A percentile compares a stretch with the other conserved stretches of the same genome.
These are phyloP conservation scores for Geophilus truncorum DNA, from an alignment of 2,888 invertebrate species.

Conservation along the genomic window DNA sequence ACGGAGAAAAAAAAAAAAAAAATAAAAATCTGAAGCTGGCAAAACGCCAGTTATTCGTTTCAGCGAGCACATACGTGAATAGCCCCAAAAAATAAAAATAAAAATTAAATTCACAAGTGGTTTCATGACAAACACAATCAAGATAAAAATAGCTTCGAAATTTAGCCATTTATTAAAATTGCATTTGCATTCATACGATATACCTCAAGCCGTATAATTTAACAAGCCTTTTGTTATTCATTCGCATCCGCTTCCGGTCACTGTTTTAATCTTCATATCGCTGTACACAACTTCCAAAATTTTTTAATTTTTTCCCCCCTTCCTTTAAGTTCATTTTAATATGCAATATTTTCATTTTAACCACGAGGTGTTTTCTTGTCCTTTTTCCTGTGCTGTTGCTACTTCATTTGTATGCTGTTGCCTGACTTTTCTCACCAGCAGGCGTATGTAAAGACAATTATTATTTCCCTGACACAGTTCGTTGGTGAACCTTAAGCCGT, in stretches of 20 bases:
- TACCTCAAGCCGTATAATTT: background rate
- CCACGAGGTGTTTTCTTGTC: background rate
- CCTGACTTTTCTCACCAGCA: constrained; percentile 22
- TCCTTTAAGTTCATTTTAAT: no score
- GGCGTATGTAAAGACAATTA: constrained; percentile 24
- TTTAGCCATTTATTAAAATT: background rate
- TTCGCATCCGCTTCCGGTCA: constrained; percentile 18
- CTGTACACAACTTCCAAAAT: background rate
- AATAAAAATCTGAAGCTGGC: background rate
- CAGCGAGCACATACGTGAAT: no score
- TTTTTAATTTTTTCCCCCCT: background rate
- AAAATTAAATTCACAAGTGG: background rate
- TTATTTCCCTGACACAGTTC: constrained; percentile 23
- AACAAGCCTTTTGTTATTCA: constrained; percentile 10
- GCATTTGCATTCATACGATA: background rate
- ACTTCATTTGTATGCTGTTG: background rate
- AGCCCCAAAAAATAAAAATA: background rate
- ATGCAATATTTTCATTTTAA: background rate
- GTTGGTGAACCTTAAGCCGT: constrained; percentile 1
- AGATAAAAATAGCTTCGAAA: background rate
- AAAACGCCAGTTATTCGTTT: background rate
- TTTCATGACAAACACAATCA: background rate
- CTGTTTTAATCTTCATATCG: constrained; percentile 7
- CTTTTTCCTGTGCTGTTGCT: background rate
- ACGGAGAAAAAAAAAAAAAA: background rate